phyloP scores from a whole-genome alignment of 2,113 vertebrate genomes.

The Otus sunia region DNA sequence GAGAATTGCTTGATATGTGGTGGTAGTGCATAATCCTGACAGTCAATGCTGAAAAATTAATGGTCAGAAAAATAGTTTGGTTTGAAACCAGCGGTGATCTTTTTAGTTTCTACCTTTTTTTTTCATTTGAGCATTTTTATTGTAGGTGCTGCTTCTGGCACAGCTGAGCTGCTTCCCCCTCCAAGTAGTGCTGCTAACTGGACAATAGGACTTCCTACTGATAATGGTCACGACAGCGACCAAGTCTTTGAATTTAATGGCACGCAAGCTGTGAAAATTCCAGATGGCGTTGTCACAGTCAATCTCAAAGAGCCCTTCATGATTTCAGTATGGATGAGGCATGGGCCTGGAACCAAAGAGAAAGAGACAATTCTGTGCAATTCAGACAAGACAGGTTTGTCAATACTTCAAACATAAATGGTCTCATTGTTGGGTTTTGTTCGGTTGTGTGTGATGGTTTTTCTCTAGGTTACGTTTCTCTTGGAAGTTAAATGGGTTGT shows the following conservation, averaged over 20 bases:
- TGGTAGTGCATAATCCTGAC: not conserved
- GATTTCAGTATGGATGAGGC: slow-evolving; percentile 96
- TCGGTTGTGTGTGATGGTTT: not conserved
- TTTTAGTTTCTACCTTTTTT: not conserved
- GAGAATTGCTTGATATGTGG: not conserved
- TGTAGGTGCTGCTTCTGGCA: slow-evolving; percentile 85
- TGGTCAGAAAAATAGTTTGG: not conserved
- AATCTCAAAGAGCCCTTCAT: slow-evolving; percentile 89
- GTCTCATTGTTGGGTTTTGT: fast-evolving
- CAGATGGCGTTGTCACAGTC: slow-evolving; percentile 83
- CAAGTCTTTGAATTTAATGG: slow-evolving; percentile 98
- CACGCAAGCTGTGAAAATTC: slow-evolving; percentile 91
- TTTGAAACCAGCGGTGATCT: not conserved
- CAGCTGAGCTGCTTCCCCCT: slow-evolving; percentile 90
- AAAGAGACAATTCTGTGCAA: slow-evolving; percentile 96
- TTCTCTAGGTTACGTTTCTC: not conserved
- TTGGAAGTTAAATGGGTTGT: not conserved
- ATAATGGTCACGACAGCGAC: slow-evolving; percentile 96
- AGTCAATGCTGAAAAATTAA: not conserved
- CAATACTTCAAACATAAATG: fast-evolving
- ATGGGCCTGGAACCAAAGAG: slow-evolving; percentile 85
- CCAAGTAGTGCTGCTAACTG: slow-evolving; percentile 88
- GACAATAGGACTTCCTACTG: slow-evolving; percentile 90
- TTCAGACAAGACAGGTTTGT: slow-evolving; percentile 91
- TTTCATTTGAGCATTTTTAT: not conserved